These are phyloP conservation scores for Thymelicus sylvestris DNA, from an alignment of 2,888 invertebrate species.

Conservation along the genomic window DNA sequence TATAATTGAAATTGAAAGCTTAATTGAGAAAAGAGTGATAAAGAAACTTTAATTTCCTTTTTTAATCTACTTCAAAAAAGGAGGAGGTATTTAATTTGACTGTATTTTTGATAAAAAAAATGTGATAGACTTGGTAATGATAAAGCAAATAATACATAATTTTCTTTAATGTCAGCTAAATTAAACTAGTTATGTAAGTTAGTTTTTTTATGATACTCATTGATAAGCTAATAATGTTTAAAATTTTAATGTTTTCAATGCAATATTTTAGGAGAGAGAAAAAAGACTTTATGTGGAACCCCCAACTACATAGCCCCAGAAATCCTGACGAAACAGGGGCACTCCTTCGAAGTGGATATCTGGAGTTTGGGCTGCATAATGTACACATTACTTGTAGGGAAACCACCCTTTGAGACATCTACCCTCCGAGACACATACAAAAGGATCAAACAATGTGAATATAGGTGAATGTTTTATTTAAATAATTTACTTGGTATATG, in stretches of 20 bases:
- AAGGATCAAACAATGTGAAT: constrained; percentile 97
- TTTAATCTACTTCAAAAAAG: too few species aligned
- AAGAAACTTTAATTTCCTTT: too few species aligned
- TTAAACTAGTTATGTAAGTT: too few species aligned
- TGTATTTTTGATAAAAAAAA: too few species aligned
- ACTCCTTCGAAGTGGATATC: constrained; percentile 99
- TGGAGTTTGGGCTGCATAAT: constrained; percentile 99
- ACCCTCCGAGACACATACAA: constrained; percentile 98
- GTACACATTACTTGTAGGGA: constrained; percentile 98
- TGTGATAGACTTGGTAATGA: too few species aligned
- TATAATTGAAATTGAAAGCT: too few species aligned
- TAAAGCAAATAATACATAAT: too few species aligned
- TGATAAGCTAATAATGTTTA: too few species aligned
- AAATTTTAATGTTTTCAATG: not conserved
- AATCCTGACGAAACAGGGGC: constrained; percentile 97
- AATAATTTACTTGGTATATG: not conserved
- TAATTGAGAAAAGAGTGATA: too few species aligned
- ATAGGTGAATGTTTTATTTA: constrained; percentile 80
- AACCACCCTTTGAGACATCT: constrained; percentile 99
- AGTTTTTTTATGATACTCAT: too few species aligned
- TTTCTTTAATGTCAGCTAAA: too few species aligned
- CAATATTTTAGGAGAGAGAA: constrained; percentile 84
- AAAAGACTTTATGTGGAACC: constrained; percentile 99
- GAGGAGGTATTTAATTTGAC: too few species aligned
- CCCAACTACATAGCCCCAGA: constrained; percentile 99